phyloP scores from a whole-genome alignment of 2,888 invertebrate species.

The Pasiphila rectangulata region DNA sequence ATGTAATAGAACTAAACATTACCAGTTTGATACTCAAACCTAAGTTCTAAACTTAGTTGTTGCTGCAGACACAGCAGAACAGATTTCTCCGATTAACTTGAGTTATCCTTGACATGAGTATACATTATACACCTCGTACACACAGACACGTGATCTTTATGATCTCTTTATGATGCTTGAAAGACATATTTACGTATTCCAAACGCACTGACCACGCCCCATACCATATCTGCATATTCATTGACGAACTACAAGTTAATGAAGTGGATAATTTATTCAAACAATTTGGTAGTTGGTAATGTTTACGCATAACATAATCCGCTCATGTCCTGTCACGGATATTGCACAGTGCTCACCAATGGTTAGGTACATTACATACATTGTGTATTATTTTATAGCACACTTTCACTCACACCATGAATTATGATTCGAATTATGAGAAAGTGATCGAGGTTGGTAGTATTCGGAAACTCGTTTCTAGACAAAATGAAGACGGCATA shows the following conservation, averaged over 20 bases:
- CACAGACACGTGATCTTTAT: no score
- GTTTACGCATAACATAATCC: slow-evolving; percentile 34
- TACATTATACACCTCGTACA: no score
- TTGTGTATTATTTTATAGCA: slow-evolving; percentile 41
- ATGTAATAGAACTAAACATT: no score
- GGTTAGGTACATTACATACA: slow-evolving; percentile 42
- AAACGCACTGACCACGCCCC: not conserved
- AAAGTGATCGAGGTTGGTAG: slow-evolving; percentile 22
- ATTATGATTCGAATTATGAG: slow-evolving; percentile 36
- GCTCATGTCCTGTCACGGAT: slow-evolving; percentile 51
- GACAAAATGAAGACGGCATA: no score
- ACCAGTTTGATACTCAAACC: no score
- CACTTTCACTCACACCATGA: slow-evolving; percentile 54
- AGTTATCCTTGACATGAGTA: no score
- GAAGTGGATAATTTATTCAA: not conserved
- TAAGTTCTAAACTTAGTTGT: no score
- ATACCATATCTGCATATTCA: slow-evolving; percentile 21
- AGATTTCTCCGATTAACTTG: no score
- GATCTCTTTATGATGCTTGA: not conserved
- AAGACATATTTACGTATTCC: not conserved
- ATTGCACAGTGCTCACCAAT: slow-evolving; percentile 43
- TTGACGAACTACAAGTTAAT: slow-evolving; percentile 11
- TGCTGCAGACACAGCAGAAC: no score
- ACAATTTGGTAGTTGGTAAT: no score
- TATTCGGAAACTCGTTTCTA: slow-evolving; percentile 6